Percentiles rank a stretch among this genome's conserved stretches.
These are phyloP conservation scores for Salmo trutta DNA, from an alignment of 2,797 vertebrate genomes.

Conservation along the genomic window DNA sequence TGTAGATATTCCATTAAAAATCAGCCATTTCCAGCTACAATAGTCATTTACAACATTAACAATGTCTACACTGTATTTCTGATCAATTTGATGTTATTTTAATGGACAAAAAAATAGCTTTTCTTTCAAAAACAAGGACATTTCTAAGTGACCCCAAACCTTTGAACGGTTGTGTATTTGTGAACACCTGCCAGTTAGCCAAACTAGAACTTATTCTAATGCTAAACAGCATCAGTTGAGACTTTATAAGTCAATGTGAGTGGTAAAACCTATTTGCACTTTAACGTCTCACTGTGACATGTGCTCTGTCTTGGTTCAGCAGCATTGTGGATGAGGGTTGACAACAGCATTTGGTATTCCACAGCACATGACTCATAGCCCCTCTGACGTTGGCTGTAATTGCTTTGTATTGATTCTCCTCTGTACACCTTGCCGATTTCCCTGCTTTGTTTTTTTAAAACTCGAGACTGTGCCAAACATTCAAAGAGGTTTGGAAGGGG, in stretches of 20 bases:
- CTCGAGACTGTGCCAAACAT: neutral
- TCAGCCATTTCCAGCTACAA: no score
- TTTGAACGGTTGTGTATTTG: neutral
- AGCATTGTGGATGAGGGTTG: neutral
- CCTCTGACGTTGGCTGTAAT: conserved; percentile 26
- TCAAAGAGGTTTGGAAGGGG: neutral
- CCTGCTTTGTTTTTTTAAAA: neutral
- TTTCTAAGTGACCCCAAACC: no score
- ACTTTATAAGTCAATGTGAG: neutral
- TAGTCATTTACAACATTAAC: no score
- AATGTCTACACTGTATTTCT: no score
- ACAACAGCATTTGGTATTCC: conserved; percentile 5
- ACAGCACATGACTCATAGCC: conserved; percentile 19
- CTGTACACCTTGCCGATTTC: neutral
- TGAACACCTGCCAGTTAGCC: neutral
- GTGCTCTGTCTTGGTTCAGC: neutral
- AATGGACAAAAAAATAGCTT: no score
- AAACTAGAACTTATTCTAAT: neutral
- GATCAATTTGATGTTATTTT: no score
- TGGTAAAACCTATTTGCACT: neutral
- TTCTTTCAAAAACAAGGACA: no score
- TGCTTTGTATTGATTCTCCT: conserved; percentile 16
- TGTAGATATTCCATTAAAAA: no score
- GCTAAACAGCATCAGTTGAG: neutral
- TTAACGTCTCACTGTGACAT: neutral